Base-by-base conservation (phyloP, 64 coral and sea anemone species). In the Hydrozoanthus tunicans region DNA sequence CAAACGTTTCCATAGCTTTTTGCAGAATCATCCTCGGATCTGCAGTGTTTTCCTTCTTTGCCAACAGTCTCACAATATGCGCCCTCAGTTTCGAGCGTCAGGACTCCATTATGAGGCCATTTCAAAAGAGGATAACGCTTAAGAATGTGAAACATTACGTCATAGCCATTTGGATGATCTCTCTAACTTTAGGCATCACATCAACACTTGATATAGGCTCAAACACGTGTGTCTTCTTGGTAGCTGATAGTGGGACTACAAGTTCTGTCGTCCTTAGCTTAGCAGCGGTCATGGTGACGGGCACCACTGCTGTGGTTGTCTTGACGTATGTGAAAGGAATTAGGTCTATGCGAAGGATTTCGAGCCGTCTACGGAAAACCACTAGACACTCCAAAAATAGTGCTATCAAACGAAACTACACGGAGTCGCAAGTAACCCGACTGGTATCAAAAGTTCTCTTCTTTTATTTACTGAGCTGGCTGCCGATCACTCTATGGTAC, bases 401-500 rank as follows among this genome's bases (percentile, higher is more conserved):
- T 25, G 20, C 3, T 57, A 24, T 9, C 15, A 80, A 80, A 23
- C 78, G 9, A 24, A 60, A 80, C 78, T 26, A 25, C 78, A 80
- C n/a, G 8, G 78, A 80, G 9, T 58, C 53, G 14, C 56, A 24
- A 80, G 55, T 80, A 59, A 59, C 78, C 20, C 78, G 78, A 59
- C n/a, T 80, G 52, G n/a, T 60, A 58, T 24, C 56, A 59, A 80
- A 80, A 25, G 59, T 80, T 80, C 3, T 59, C 10, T 59, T 80
- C 7, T 80, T 80, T 9, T 80, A 80, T 27, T 60, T 80, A n/a
- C 14, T 80, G 12, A 80, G 78, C 78, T 80, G 78, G 78, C 55
- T 80, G 7, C 78, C 78, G 3, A 26, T 23, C 20, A 80, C 56
- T 24, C 26, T 80, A 9, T 80, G 55, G 78, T 57, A 80, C 27